A percentile compares a stretch with the other conserved stretches of the same genome.
phyloP scores from a whole-genome alignment of 2,888 invertebrate genomes.

The Nomada ruficornis region DNA sequence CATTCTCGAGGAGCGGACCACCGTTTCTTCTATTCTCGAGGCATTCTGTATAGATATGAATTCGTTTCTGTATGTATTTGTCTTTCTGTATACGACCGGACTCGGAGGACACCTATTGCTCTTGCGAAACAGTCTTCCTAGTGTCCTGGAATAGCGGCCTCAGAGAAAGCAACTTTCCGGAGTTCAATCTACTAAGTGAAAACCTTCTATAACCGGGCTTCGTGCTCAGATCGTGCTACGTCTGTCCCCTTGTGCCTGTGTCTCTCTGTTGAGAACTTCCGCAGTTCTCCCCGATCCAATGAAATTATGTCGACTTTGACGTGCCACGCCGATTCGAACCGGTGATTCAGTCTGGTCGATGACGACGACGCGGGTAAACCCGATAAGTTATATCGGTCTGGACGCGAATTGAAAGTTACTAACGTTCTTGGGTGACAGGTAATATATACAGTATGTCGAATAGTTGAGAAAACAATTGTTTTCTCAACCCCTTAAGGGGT shows the following conservation, averaged over 20 bases:
- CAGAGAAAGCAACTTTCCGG: conserved; percentile 60
- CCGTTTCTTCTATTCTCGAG: too few species aligned
- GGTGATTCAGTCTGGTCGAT: conserved; percentile 47
- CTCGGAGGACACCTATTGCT: conserved; percentile 34
- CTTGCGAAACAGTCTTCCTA: conserved; percentile 46
- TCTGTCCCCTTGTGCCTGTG: conserved; percentile 7
- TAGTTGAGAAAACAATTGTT: too few species aligned
- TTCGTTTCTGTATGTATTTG: neutral
- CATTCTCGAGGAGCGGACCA: conserved; percentile 20
- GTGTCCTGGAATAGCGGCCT: conserved; percentile 51
- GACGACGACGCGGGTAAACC: conserved; percentile 27
- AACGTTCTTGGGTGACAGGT: neutral
- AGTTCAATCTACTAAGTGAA: conserved; percentile 81
- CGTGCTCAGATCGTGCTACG: conserved; percentile 22
- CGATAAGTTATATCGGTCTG: conserved; percentile 32
- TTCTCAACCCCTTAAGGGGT: too few species aligned
- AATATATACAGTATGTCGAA: too few species aligned
- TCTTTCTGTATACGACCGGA: neutral
- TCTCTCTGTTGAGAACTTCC: conserved; percentile 42
- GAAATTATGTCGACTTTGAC: conserved; percentile 72
- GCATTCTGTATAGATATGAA: neutral
- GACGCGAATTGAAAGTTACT: conserved; percentile 20
- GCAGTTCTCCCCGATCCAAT: conserved; percentile 70
- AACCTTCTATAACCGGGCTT: conserved; percentile 66
- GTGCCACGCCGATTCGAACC: conserved; percentile 53